phyloP scores from a whole-genome alignment of 2,797 vertebrate genomes.

The Peromyscus attwateri region DNA sequence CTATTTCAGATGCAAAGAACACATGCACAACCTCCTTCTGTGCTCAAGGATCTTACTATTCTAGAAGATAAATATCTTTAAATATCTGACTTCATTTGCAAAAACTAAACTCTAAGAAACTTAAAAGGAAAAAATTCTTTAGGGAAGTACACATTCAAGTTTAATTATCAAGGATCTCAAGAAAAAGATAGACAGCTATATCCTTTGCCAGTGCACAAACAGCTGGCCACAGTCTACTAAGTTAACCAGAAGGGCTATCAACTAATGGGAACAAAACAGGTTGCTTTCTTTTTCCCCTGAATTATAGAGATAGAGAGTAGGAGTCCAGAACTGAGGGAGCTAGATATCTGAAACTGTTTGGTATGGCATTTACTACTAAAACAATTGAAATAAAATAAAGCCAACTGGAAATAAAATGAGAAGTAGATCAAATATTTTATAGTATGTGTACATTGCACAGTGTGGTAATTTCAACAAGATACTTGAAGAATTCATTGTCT shows the following conservation, averaged over 20 bases:
- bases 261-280: not conserved
- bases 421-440: constrained; percentile 35
- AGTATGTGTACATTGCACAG: not conserved
- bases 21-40: not conserved
- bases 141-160: constrained; percentile 28
- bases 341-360: constrained; percentile 8
- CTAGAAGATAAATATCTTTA: constrained; percentile 10
- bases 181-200: constrained; percentile 1
- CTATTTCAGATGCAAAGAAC: not conserved
- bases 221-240: constrained; percentile 32
- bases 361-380: constrained; percentile 10
- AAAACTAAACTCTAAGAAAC: constrained; percentile 35
- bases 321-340: not conserved
- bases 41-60: constrained; percentile 30
- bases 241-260: constrained; percentile 31
- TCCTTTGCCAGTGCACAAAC: constrained; percentile 41
- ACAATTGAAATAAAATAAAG: constrained; percentile 48
- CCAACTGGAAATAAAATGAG: not conserved
- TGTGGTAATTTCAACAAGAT: constrained; percentile 46
- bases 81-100: constrained; percentile 56
- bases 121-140: constrained; percentile 58
- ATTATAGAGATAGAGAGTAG: not conserved
- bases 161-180: constrained; percentile 65
- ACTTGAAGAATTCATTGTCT: constrained; percentile 36
- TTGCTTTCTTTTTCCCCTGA: not conserved